These are phyloP conservation scores for Siniperca scherzeri DNA, from an alignment of 2,797 vertebrate genomes.

Conservation along the genomic window DNA sequence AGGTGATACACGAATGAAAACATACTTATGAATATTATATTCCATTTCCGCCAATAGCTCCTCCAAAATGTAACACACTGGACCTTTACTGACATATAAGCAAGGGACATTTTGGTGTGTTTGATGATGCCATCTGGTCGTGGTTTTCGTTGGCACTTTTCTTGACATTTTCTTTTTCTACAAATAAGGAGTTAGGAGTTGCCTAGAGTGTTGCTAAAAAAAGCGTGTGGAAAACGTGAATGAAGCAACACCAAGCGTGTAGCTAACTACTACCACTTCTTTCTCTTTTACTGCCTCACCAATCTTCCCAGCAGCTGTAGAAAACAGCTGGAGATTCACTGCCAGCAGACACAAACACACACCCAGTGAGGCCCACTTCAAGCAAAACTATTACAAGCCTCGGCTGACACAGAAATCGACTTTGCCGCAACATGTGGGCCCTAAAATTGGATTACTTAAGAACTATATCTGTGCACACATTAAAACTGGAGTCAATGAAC, in stretches of 20 bases:
- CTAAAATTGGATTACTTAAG: conserved; percentile 20
- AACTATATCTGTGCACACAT: neutral
- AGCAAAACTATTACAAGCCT: conserved; percentile 31
- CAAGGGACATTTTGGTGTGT: neutral
- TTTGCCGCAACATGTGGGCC: conserved; percentile 20
- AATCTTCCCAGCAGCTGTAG: conserved; percentile 17
- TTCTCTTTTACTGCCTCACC: conserved; percentile 12
- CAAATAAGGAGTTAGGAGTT: neutral
- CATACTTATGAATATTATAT: too few species aligned
- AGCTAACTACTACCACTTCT: neutral
- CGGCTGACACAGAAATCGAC: conserved; percentile 15
- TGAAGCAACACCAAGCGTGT: neutral
- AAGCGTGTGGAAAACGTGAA: conserved; percentile 1
- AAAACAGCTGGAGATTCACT: conserved; percentile 31
- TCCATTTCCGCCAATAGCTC: too few species aligned
- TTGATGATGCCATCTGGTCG: neutral
- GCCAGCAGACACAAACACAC: conserved; percentile 9
- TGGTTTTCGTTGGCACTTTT: neutral
- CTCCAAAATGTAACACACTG: too few species aligned
- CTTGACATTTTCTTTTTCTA: neutral
- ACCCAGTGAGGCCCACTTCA: conserved; percentile 34
- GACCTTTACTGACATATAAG: neutral
- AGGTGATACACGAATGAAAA: too few species aligned
- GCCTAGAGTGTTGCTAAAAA: neutral
- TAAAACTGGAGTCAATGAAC: neutral